These are phyloP conservation scores for Phalera bucephala DNA, from an alignment of 2,888 invertebrate genomes.

Conservation along the genomic window DNA sequence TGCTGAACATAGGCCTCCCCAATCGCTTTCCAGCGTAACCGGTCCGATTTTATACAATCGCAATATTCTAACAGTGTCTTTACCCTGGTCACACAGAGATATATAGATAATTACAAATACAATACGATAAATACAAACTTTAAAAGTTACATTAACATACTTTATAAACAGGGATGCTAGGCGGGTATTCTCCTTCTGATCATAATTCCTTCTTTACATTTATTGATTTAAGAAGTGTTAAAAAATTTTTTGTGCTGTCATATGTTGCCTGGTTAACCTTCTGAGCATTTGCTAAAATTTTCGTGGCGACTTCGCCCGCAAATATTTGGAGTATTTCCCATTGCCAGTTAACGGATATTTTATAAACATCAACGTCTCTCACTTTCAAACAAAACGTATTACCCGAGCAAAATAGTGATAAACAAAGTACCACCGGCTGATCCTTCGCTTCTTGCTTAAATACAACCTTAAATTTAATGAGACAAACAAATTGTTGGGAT, in stretches of 20 bases:
- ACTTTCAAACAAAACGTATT: constrained; percentile 57
- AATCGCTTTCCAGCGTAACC: no score
- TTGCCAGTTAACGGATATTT: constrained; percentile 65
- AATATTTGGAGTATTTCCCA: constrained; percentile 69
- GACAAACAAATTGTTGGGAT: constrained; percentile 35
- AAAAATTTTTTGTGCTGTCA: constrained; percentile 44
- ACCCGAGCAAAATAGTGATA: constrained; percentile 44
- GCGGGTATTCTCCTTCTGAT: no score
- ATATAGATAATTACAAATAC: no score
- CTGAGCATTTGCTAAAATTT: constrained; percentile 47
- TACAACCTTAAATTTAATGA: constrained; percentile 62
- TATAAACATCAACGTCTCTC: constrained; percentile 47
- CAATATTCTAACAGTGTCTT: no score
- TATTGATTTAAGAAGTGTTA: constrained; percentile 53
- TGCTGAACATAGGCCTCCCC: no score
- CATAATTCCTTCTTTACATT: constrained; percentile 27
- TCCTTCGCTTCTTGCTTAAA: constrained; percentile 49
- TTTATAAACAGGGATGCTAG: no score
- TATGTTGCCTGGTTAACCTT: constrained; percentile 38
- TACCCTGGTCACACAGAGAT: no score
- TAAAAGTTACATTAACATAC: no score
- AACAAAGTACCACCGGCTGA: constrained; percentile 46
- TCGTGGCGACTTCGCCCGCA: constrained; percentile 45
- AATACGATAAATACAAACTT: no score
- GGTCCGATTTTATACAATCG: no score